phyloP scores from a whole-genome alignment of 2,113 vertebrate species.

The Cyanoliseus patagonus region DNA sequence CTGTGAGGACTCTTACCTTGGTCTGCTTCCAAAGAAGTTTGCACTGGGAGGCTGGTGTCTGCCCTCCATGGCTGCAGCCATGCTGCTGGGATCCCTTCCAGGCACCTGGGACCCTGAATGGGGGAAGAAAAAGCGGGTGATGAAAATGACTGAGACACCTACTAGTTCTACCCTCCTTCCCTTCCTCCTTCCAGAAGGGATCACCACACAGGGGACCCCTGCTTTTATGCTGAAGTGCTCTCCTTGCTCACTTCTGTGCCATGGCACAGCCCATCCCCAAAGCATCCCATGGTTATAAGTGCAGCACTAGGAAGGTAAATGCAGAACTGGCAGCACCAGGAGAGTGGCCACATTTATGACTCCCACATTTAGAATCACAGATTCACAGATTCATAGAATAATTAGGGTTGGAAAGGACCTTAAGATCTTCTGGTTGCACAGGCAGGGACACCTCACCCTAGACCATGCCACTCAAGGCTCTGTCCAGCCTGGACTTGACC shows the following conservation, averaged over 20 bases:
- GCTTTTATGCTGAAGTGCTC: neutral
- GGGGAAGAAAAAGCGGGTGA: neutral
- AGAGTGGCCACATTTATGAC: neutral
- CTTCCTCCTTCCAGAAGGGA: neutral
- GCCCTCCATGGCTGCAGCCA: constrained; percentile 10
- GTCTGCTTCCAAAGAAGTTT: constrained; percentile 74
- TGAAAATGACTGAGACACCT: neutral
- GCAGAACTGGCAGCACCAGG: neutral
- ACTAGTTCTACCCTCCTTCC: neutral
- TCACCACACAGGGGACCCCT: neutral
- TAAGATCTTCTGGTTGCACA: neutral
- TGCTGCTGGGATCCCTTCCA: constrained; percentile 50
- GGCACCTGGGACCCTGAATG: constrained; percentile 64
- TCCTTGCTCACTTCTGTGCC: neutral
- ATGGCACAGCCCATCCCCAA: fast-evolving
- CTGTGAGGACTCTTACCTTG: constrained; percentile 63
- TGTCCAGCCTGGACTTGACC: neutral
- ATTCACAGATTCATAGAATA: neutral
- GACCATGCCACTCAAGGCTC: neutral
- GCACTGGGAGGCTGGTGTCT: constrained; percentile 64
- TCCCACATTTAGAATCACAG: neutral
- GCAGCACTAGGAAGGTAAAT: neutral
- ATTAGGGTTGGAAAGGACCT: neutral
- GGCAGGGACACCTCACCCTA: neutral
- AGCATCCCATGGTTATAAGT: fast-evolving